Conservation (phyloP, 2,797 vertebrate genomes). For the Pelobates cultripes region DNA sequence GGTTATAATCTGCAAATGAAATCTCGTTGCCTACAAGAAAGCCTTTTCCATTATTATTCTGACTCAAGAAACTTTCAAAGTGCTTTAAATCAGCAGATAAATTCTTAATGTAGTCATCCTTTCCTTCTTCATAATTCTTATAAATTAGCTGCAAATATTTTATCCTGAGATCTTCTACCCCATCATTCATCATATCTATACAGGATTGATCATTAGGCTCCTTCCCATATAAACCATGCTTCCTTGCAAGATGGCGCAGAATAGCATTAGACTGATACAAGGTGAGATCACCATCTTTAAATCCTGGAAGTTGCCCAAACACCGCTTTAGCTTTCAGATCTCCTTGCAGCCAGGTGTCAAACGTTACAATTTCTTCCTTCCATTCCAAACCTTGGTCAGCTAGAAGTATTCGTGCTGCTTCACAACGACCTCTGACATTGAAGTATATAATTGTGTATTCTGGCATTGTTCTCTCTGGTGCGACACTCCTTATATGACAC, state of each 20-base stretch:
- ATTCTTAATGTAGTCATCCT: conserved; percentile 69
- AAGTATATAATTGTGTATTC: too few species aligned
- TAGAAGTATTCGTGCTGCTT: conserved; percentile 22
- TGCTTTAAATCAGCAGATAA: conserved; percentile 65
- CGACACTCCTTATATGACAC: too few species aligned
- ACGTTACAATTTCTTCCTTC: conserved; percentile 69
- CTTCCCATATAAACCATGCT: conserved; percentile 71
- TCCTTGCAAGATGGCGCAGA: conserved; percentile 72
- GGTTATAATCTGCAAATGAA: conserved; percentile 75
- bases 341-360: conserved; percentile 68
- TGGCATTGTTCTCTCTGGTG: too few species aligned
- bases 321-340: conserved; percentile 65
- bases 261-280: conserved; percentile 78
- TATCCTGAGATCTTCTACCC: conserved; percentile 71
- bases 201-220: conserved; percentile 63
- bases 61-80: conserved; percentile 70
- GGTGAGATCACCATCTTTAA: conserved; percentile 73
- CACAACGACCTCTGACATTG: conserved; percentile 43
- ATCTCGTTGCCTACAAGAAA: conserved; percentile 74
- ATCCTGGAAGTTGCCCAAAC: conserved; percentile 76
- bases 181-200: conserved; percentile 73
- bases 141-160: conserved; percentile 72
- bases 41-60: conserved; percentile 65
- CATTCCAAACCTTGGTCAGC: conserved; percentile 56
- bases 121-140: conserved; percentile 74